Evolutionary conservation across 2,797 vertebrate genomes (phyloP).

Genomic region (Crenuchus spilurus): DNA sequence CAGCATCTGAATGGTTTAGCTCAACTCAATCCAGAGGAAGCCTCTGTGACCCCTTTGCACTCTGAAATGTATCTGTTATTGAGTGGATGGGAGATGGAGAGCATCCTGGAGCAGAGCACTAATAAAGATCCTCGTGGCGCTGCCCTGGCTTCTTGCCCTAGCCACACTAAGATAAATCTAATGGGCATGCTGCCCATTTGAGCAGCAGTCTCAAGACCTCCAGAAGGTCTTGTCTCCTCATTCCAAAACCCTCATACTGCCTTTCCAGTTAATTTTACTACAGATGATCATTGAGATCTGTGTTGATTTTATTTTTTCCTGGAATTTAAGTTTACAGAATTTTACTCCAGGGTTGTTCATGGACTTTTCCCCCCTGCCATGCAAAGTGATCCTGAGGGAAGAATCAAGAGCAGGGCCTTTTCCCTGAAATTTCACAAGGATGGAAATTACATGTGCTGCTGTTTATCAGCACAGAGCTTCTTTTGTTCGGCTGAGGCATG

Average conservation of each 20-base stretch:
- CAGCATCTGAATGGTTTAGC: neutral
- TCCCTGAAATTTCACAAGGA: constrained; percentile 52
- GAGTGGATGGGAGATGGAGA: constrained; percentile 21
- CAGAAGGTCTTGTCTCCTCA: neutral
- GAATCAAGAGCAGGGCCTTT: neutral
- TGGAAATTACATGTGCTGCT: constrained; percentile 52
- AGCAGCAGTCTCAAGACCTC: neutral
- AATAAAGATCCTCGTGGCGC: constrained; percentile 55
- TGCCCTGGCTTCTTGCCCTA: constrained; percentile 30
- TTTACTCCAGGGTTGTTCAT: neutral
- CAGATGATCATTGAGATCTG: neutral
- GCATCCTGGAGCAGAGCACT: constrained; percentile 54
- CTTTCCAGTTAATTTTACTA: neutral
- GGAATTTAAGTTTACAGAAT: constrained; percentile 5
- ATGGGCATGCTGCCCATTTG: neutral
- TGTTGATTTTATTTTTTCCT: constrained; percentile 20
- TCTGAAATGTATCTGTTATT: constrained; percentile 36
- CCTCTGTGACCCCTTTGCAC: neutral
- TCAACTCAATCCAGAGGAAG: constrained; percentile 3
- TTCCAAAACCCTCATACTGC: neutral
- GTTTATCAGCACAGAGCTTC: constrained; percentile 51
- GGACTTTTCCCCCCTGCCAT: neutral
- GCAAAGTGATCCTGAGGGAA: constrained; percentile 8
- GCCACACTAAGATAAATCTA: constrained; percentile 8
- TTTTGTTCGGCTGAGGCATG: constrained; percentile 60